A percentile compares a stretch with the other conserved stretches of the same genome.
These are phyloP conservation scores for Nemotelus pantherinus DNA, from an alignment of 2,888 invertebrate species.

Conservation along the genomic window DNA sequence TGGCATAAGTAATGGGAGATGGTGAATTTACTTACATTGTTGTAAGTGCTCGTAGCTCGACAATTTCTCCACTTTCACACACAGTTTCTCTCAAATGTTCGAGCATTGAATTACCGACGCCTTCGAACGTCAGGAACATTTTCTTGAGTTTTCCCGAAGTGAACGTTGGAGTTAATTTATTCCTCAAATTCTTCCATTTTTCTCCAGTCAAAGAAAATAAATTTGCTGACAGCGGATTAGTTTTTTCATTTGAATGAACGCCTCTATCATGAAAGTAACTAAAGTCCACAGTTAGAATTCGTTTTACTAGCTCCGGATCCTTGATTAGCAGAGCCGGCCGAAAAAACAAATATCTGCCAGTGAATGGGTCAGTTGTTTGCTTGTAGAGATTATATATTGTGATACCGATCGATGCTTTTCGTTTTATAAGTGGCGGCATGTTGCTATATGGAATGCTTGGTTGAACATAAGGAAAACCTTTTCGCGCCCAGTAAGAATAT, in stretches of 20 bases:
- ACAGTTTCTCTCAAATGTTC: constrained; percentile 51
- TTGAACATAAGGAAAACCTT: constrained; percentile 56
- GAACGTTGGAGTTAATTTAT: constrained; percentile 71
- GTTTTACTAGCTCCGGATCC: constrained; percentile 54
- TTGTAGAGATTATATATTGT: constrained; percentile 56
- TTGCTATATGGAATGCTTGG: constrained; percentile 57
- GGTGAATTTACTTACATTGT: constrained; percentile 21
- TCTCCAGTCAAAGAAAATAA: constrained; percentile 68
- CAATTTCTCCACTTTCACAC: constrained; percentile 62
- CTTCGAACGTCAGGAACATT: constrained; percentile 69
- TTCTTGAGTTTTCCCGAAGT: constrained; percentile 71
- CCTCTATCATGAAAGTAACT: constrained; percentile 69
- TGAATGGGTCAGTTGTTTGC: constrained; percentile 56
- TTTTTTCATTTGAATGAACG: constrained; percentile 67
- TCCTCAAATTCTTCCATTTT: constrained; percentile 70
- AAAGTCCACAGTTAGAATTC: constrained; percentile 59
- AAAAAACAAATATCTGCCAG: constrained; percentile 53
- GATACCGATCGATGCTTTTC: constrained; percentile 52
- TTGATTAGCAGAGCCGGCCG: constrained; percentile 52
- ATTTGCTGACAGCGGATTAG: constrained; percentile 69
- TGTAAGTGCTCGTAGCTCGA: constrained; percentile 62
- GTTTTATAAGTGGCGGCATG: constrained; percentile 51
- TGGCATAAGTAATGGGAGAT: too few species aligned
- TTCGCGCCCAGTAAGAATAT: constrained; percentile 30
- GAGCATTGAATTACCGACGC: constrained; percentile 53